Evolutionary conservation across 2,888 invertebrate species (phyloP), one percentile per base, ranked within the genome.

Genomic region (Dasypolia templi): DNA sequence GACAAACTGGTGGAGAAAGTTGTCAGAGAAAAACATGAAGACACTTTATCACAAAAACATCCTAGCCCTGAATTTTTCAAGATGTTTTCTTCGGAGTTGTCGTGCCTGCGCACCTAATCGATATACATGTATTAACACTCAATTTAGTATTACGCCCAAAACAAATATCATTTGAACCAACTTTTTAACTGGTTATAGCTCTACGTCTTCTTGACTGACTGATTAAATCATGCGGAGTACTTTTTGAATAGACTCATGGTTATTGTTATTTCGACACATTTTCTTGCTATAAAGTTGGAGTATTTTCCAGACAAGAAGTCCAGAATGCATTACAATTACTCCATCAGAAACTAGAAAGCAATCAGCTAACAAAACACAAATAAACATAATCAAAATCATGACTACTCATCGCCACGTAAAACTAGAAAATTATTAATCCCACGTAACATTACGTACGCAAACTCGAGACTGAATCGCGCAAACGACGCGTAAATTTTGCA

Each of bases 401-500:
- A 71, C 51, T 61, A 67, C 61, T 74, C 58, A 74, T 46, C 66
- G 79, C 67, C 58, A 55, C 53, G 51, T 73, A 67, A 81, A 76
- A 72, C 77, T 77, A 75, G 68, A 77, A 75, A 82, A 82, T 79
- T 77, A 86, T 84, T 51, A 76, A 76, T 79, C 55, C 62, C 75
- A 80, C 73, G 77, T 82, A 81, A 73, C 79, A 78, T 85, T 76
- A 81, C 81, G 75, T 77, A 61, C 85, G 75, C 59, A 44, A 71
- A 74, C 72, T 69, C 72, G 63, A 88, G 89, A 89, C 85, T 86
- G 87, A 90, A 90, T 86, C 85, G 76, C 83, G 84, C 82, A 90
- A 90, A 89, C 87, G 91, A 88, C 80, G 88, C 91, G 89, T 90
- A 89, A 91, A 90, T 91, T 90, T 88, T 86, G 81, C 86, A 81